Base-by-base conservation (phyloP, 2,797 vertebrate genomes). In the Todus mexicanus region DNA sequence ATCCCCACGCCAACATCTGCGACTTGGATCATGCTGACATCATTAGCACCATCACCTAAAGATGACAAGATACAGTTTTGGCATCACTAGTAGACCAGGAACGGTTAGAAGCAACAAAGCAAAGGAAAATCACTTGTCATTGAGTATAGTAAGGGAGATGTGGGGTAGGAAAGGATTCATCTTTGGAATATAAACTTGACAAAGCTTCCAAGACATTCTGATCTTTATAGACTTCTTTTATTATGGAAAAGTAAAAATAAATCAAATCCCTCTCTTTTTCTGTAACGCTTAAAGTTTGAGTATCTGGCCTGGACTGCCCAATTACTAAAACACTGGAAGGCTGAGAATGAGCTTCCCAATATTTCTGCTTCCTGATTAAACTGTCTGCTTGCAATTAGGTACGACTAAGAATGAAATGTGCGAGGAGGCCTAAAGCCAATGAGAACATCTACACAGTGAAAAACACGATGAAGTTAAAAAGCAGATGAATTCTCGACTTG, bases 11-110 rank as follows among this genome's bases (percentile, higher is more conserved):
- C 99, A 65, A 99, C 99, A 56, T 99, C 99, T 15, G 99, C 99
- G 38, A 99, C 98, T 97, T 99, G 99, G 97, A 99, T 99, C 99
- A 99, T 99, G 97, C 99, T 99, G 97, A 99, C 99, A 53, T 99
- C 99, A 79, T 99, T 99, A 92, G 99, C 99, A 79, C 99, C 99
- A 11, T 99, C 99, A 96, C 99, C 99, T 99, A 93, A 87, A 94
- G 96, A 97, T 68, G 94, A 98, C 78, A 92, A 81, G 75, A 86
- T 18, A 90, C 17, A 65, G 42, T 75, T 84, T 57, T 81, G 14
- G 38, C 88, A 42, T 75, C 54, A 82, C 61, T 88, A 83, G 27
- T 68, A 83, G 92, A 89, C 61, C 59, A 79, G 74, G 48, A 93
- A 91, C 64, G 79, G 78, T 87, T 85, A 71, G 89, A 92, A 96